A percentile compares a stretch with the other conserved stretches of the same genome.
Conservation (phyloP, 2,113 vertebrate species). For the Emydura subglobosa region DNA sequence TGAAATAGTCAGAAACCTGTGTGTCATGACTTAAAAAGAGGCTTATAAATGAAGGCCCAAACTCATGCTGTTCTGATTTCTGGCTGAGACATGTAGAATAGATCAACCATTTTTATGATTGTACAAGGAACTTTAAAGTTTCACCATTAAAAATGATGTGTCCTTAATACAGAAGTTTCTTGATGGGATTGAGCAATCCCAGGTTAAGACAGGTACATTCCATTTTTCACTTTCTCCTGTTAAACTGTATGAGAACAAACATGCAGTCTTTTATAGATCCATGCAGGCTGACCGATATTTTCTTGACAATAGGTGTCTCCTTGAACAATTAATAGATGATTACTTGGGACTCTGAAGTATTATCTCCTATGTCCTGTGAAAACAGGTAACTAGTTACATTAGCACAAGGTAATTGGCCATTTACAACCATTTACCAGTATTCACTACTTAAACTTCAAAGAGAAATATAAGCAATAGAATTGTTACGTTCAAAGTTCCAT, state of each 20-base stretch:
- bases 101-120: neutral
- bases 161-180: neutral
- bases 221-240: too few species aligned
- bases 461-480: too few species aligned
- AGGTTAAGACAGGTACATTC: neutral
- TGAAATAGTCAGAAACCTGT: neutral
- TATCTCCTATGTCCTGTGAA: too few species aligned
- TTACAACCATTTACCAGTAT: too few species aligned
- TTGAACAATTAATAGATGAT: too few species aligned
- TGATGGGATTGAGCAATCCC: neutral
- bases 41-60: neutral
- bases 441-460: too few species aligned
- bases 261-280: neutral
- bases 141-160: neutral
- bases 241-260: neutral
- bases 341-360: too few species aligned
- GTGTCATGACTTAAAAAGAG: neutral
- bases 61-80: neutral
- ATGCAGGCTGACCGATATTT: too few species aligned
- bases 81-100: neutral
- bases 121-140: neutral
- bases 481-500: too few species aligned
- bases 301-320: too few species aligned
- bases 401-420: too few species aligned
- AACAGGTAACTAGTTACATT: too few species aligned